phyloP scores from a whole-genome alignment of 2,113 vertebrate species.

The Prochilodus magdalenae region DNA sequence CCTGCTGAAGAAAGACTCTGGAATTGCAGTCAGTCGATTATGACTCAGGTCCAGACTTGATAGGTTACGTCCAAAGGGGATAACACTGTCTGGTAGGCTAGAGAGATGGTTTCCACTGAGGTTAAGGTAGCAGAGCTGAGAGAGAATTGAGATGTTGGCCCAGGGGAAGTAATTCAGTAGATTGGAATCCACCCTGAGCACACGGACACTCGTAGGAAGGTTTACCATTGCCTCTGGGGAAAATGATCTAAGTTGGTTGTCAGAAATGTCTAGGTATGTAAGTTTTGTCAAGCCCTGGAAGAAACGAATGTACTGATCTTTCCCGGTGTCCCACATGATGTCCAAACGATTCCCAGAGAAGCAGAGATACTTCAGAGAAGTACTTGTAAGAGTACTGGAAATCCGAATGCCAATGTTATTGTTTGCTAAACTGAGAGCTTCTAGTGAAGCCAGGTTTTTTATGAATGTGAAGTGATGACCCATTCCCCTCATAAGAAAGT shows the following conservation, averaged over 20 bases:
- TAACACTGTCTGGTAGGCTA: slow-evolving; percentile 49
- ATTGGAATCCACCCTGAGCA: slow-evolving; percentile 72
- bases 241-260: slow-evolving; percentile 71
- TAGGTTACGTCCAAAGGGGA: slow-evolving; percentile 65
- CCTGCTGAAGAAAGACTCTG: slow-evolving; percentile 73
- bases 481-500: slow-evolving; percentile 80
- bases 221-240: slow-evolving; percentile 62
- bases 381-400: slow-evolving; percentile 67
- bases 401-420: slow-evolving; percentile 78
- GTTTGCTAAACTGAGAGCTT: slow-evolving; percentile 75
- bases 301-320: slow-evolving; percentile 72
- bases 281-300: slow-evolving; percentile 77
- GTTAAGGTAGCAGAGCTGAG: slow-evolving; percentile 70
- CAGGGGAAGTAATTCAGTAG: slow-evolving; percentile 74
- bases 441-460: slow-evolving; percentile 64
- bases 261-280: slow-evolving; percentile 76
- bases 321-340: slow-evolving; percentile 74
- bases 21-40: slow-evolving; percentile 75
- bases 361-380: slow-evolving; percentile 73
- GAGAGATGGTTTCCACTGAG: slow-evolving; percentile 74
- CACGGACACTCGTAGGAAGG: slow-evolving; percentile 68
- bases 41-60: slow-evolving; percentile 77
- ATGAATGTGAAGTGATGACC: slow-evolving; percentile 78
- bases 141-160: slow-evolving; percentile 70
- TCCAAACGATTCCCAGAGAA: slow-evolving; percentile 76